Evolutionary conservation across 1,140 invertebrate species (phyloP), one percentile per base, ranked within the genome.

Genomic region (Lasioglossum baleicum): DNA sequence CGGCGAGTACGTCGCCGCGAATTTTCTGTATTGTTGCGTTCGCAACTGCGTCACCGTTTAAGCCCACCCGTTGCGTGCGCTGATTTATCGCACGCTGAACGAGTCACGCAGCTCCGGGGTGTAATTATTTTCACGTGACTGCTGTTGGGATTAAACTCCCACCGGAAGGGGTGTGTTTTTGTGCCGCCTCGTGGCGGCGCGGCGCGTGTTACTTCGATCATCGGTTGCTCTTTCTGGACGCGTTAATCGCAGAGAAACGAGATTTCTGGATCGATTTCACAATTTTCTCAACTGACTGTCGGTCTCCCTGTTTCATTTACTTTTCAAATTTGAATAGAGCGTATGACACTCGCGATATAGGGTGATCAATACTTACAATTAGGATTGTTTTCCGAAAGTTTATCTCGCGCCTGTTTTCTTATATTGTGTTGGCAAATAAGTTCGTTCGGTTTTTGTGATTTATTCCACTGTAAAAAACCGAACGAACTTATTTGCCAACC

Each of bases 101-200:
- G 60, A 73, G 70, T 70, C 51, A 73, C 76, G 76, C 61, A 79
- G 61, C 76, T 72, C 65, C 20, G 48, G 61, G 20, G 11, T 64
- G 76, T 72, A 79, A 79, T 79, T 79, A 79, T 79, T 79, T 79
- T 79, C 76, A 73, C 76, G 70, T 65, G 76, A 73, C 69, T 51
- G 51, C 61, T 73, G 70, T 65, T 61, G 40, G 69, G 76, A 79
- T 79, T 73, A 79, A 79, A 79, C 70, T 63, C 61, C 17, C n/a
- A 3, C 48, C 31, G 31, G 61, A 22, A 44, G 15, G 48, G 40
- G 26, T 40, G 51, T 58, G 68, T 71, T 72, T 72, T 72, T 71
- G 10, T 26, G 48, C 15, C 22, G 4, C 60, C 42, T 22, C 65
- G 65, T 63, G 44, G 20, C 13, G 20, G 0, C 26, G 22, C n/a